Conservation (phyloP, 2,113 vertebrate genomes). For the Ptyas mucosa region DNA sequence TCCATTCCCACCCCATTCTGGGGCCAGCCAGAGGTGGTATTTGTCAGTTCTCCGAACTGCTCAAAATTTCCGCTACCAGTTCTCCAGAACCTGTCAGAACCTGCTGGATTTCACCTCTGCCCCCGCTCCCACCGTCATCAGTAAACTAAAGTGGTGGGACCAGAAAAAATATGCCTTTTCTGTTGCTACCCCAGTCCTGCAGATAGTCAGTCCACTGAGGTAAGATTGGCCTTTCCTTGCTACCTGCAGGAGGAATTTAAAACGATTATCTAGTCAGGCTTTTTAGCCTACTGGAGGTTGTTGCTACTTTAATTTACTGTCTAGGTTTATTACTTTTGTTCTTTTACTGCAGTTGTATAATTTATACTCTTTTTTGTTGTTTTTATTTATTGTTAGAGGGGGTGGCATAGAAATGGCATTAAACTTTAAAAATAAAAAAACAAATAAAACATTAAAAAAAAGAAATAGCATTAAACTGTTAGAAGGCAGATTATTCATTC, state of each 20-base stretch:
- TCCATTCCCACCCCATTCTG: no score
- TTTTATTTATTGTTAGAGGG: not conserved
- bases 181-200: not conserved
- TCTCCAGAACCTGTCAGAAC: no score
- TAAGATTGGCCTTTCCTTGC: not conserved
- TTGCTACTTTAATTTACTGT: not conserved
- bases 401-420: not conserved
- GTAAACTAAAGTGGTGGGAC: not conserved
- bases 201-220: not conserved
- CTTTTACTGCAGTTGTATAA: not conserved
- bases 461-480: not conserved
- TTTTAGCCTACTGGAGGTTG: not conserved
- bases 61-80: no score
- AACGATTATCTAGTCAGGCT: not conserved
- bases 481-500: not conserved
- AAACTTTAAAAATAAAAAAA: not conserved
- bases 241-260: not conserved
- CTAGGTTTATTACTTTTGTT: not conserved
- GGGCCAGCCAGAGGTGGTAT: no score
- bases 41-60: no score
- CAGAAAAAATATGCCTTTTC: not conserved
- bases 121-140: not conserved
- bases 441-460: no score
- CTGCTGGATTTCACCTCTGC: not conserved
- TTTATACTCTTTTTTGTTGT: not conserved